Conservation (phyloP, 2,888 invertebrate species). For the Macrophya annulata region DNA sequence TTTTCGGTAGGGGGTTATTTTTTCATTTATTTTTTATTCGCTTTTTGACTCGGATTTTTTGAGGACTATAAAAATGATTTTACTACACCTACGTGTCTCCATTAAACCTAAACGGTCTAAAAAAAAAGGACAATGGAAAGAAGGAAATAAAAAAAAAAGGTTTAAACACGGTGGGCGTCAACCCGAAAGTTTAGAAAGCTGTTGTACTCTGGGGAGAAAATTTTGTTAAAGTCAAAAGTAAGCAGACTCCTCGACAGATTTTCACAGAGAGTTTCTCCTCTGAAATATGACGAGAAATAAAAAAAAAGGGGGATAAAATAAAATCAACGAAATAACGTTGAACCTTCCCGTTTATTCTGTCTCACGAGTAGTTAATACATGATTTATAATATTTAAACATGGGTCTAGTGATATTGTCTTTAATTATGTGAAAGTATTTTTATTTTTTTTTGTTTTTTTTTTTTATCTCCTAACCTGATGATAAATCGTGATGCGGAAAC, state of each 20-base stretch:
- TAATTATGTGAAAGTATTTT: background rate
- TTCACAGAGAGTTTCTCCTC: background rate
- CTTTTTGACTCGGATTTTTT: background rate
- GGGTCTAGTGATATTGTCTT: background rate
- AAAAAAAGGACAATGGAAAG: background rate
- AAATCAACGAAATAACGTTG: background rate
- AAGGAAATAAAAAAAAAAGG: background rate
- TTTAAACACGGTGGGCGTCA: background rate
- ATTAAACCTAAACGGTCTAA: background rate
- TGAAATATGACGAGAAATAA: background rate
- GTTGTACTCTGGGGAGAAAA: constrained; percentile 37
- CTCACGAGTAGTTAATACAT: no score
- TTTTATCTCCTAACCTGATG: background rate
- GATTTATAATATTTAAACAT: background rate
- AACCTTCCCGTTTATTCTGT: background rate
- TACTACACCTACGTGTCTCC: background rate
- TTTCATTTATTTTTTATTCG: background rate
- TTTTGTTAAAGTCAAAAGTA: background rate
- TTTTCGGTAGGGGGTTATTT: no score
- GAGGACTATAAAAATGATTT: no score
- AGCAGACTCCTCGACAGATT: background rate
- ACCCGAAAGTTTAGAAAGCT: constrained; percentile 28
- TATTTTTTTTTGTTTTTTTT: background rate
- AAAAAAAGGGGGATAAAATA: no score
- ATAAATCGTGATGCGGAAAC: background rate